Evolutionary conservation across 64 coral and sea anemone genomes (phyloP).

Genomic region (Cladopsammia gracilis): DNA sequence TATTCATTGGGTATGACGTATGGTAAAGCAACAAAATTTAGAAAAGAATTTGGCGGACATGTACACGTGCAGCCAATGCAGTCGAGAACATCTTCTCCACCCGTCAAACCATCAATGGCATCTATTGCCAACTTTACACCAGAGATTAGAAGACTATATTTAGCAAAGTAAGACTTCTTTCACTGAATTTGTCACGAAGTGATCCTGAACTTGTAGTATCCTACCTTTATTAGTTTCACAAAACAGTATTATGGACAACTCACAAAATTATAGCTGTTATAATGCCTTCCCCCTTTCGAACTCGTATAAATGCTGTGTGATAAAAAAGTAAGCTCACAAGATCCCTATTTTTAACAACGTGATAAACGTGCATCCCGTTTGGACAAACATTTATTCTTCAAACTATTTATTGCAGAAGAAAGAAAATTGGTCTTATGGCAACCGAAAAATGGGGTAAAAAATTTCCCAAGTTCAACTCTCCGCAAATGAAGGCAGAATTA

Average conservation of each 20-base stretch:
- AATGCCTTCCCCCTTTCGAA: constrained; percentile 24
- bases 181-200: constrained; percentile 4
- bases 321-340: constrained; percentile 28
- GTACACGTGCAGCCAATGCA: background rate
- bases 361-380: background rate
- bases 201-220: too few relatives aligned
- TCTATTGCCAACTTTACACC: constrained; percentile 29
- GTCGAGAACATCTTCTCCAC: constrained; percentile 17
- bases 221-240: background rate
- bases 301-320: constrained; percentile 6
- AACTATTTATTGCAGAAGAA: constrained; percentile 23
- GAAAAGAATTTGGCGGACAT: constrained; percentile 41
- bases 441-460: background rate
- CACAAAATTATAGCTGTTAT: background rate
- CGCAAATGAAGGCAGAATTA: background rate
- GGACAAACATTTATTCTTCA: constrained; percentile 15
- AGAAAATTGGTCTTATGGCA: background rate
- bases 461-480: constrained; percentile 6
- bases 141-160: constrained; percentile 49
- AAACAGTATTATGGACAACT: background rate
- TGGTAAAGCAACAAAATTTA: constrained; percentile 57
- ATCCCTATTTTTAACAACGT: background rate
- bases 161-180: constrained; percentile 63
- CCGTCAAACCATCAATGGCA: constrained; percentile 62
- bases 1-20: constrained; percentile 42